phyloP scores from a whole-genome alignment of 2,797 vertebrate species.

The Macropus fuliginosus region DNA sequence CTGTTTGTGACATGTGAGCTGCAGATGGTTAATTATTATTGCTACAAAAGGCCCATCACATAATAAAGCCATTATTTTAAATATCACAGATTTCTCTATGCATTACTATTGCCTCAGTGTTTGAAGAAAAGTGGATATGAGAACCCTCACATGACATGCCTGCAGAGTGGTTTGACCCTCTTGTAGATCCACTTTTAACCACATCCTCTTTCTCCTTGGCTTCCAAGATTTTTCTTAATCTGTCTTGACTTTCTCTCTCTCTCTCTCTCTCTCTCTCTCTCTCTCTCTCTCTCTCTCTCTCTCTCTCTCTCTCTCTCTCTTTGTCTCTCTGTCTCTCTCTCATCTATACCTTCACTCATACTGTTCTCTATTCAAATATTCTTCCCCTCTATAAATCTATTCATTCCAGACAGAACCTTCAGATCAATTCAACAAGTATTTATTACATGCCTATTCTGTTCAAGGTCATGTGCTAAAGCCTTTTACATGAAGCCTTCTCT shows the following conservation, averaged over 20 bases:
- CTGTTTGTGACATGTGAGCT: conserved; percentile 60
- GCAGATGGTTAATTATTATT: conserved; percentile 69
- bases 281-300: background rate
- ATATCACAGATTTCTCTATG: conserved; percentile 48
- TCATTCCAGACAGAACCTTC: background rate
- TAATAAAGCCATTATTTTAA: conserved; percentile 71
- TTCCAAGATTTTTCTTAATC: background rate
- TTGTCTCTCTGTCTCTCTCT: background rate
- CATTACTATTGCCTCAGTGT: conserved; percentile 13
- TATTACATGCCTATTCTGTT: background rate
- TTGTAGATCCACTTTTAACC: conserved; percentile 27
- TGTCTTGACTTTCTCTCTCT: background rate
- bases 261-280: background rate
- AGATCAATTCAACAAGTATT: conserved; percentile 14
- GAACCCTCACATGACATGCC: conserved; percentile 20
- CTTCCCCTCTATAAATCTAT: background rate
- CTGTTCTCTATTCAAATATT: background rate
- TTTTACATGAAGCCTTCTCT: background rate
- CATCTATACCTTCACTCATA: background rate
- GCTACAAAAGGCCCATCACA: conserved; percentile 49
- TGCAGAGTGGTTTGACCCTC: conserved; percentile 31
- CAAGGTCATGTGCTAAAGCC: background rate
- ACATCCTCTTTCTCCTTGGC: background rate
- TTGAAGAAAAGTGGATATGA: conserved; percentile 39
- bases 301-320: too few relatives aligned